These are phyloP conservation scores for Rhinoderma darwinii DNA, from an alignment of 2,113 vertebrate genomes.

Conservation along the genomic window DNA sequence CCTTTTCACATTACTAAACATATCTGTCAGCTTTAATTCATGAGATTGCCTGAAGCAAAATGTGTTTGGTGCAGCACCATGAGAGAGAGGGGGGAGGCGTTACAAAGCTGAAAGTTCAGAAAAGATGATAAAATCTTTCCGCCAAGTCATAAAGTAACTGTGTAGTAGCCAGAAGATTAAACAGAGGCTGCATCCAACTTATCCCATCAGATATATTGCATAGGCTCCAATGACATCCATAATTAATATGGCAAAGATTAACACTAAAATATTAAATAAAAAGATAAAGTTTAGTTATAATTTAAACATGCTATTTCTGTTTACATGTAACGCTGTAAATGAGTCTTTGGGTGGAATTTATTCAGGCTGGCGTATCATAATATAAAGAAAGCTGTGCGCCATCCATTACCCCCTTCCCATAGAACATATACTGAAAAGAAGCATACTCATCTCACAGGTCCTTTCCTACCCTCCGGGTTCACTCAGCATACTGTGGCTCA, in stretches of 20 bases:
- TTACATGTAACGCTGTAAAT: too few relatives aligned
- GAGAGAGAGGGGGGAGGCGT: background rate
- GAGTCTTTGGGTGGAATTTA: too few relatives aligned
- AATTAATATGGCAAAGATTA: background rate
- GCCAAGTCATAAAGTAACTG: conserved; percentile 6
- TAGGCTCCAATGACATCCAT: background rate
- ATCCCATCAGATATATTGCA: background rate
- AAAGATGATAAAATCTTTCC: conserved; percentile 29
- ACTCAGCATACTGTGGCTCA: too few relatives aligned
- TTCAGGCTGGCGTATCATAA: too few relatives aligned
- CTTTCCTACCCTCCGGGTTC: too few relatives aligned
- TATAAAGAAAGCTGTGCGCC: too few relatives aligned
- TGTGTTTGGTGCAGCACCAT: conserved; percentile 22
- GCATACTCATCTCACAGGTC: too few relatives aligned
- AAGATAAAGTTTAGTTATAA: too few relatives aligned
- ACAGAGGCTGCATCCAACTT: background rate
- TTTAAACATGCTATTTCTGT: too few relatives aligned
- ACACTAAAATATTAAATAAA: background rate
- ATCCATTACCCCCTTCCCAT: too few relatives aligned
- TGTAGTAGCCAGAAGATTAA: conserved; percentile 5
- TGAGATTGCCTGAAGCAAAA: conserved; percentile 22
- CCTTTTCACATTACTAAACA: conserved; percentile 49
- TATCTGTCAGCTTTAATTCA: conserved; percentile 45
- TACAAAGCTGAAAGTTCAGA: conserved; percentile 23
- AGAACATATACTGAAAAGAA: too few relatives aligned